These are phyloP conservation scores for Helicoverpa assulta DNA, from an alignment of 2,888 invertebrate species.

Conservation along the genomic window DNA sequence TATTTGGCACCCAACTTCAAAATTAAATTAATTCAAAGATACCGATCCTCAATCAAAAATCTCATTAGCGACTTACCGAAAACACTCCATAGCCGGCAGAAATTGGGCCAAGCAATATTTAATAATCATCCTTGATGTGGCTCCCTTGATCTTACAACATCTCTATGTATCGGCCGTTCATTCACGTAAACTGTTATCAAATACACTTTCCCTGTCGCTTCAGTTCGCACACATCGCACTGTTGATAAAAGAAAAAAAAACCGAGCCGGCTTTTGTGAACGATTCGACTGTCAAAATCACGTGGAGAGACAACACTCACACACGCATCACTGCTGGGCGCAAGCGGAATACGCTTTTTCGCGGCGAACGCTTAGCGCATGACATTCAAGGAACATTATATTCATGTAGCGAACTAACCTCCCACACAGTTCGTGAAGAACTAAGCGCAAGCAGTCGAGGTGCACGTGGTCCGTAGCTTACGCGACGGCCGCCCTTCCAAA, in stretches of 20 bases:
- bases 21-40: conserved; percentile 69
- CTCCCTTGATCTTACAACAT: conserved; percentile 75
- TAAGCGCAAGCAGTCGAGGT: conserved; percentile 88
- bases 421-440: conserved; percentile 90
- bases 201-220: conserved; percentile 77
- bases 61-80: conserved; percentile 79
- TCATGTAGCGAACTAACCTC: conserved; percentile 89
- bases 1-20: conserved; percentile 64
- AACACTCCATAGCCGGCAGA: conserved; percentile 79
- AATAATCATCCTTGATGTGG: conserved; percentile 71
- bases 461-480: conserved; percentile 89
- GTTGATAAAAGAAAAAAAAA: conserved; percentile 70
- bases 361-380: conserved; percentile 82
- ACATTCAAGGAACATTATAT: conserved; percentile 83
- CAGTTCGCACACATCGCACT: conserved; percentile 71
- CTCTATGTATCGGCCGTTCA: conserved; percentile 66
- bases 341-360: conserved; percentile 81
- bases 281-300: conserved; percentile 86
- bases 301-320: conserved; percentile 78
- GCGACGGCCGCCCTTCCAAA: conserved; percentile 88
- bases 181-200: conserved; percentile 75
- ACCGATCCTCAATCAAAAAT: conserved; percentile 72
- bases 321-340: conserved; percentile 75
- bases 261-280: conserved; percentile 75
- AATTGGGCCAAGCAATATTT: conserved; percentile 71